Percentiles rank a stretch among this genome's conserved stretches.
Evolutionary conservation across 2,113 vertebrate species (phyloP).

Genomic region (Serilophus lunatus): DNA sequence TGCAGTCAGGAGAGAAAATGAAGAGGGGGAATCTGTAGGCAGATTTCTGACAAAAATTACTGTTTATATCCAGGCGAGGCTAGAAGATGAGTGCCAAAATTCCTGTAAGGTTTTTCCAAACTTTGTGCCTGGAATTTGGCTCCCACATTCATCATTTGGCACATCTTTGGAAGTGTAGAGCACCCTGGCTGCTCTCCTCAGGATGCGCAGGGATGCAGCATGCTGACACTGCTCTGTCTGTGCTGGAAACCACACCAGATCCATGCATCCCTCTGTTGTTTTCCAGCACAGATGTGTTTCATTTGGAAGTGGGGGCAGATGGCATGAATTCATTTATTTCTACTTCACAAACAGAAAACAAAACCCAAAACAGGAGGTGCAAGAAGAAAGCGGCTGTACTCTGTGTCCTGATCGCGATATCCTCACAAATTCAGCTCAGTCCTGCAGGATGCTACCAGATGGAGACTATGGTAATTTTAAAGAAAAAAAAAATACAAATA

Average conservation of each 20-base stretch:
- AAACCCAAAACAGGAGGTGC: background rate
- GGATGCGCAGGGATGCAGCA: background rate
- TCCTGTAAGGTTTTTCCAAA: conserved; percentile 15
- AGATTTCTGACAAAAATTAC: conserved; percentile 26
- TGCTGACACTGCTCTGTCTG: background rate
- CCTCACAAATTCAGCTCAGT: background rate
- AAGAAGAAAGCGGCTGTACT: background rate
- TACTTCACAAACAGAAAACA: background rate
- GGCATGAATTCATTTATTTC: background rate
- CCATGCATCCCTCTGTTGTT: fast-evolving
- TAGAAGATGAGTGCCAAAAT: background rate
- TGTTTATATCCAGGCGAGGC: background rate
- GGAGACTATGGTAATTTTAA: conserved; percentile 43
- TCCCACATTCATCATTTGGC: background rate
- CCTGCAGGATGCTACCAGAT: conserved; percentile 12
- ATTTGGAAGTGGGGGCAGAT: background rate
- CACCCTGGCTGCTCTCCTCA: background rate
- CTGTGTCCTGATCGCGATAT: background rate
- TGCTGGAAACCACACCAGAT: background rate
- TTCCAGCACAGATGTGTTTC: background rate
- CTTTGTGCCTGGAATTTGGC: fast-evolving
- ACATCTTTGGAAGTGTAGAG: background rate
- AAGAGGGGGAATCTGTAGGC: conserved; percentile 19
- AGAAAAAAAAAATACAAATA: conserved; percentile 1
- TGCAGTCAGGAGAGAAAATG: background rate